Evolutionary conservation across 2,888 invertebrate species (phyloP), one percentile per base, ranked within the genome.

Genomic region (Leptopilina myrica): DNA sequence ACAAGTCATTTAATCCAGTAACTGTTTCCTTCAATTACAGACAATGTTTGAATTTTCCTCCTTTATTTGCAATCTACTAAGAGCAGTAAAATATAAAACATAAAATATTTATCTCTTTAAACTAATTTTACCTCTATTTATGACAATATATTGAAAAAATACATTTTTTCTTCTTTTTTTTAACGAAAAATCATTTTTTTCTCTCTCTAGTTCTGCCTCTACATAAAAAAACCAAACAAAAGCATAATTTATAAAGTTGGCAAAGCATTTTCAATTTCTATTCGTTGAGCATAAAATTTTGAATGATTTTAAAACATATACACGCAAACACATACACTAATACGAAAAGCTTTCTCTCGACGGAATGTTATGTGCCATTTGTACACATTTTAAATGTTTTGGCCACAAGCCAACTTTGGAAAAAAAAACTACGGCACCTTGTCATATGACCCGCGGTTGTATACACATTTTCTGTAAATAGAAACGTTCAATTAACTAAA

Each of bases 401-500:
- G 78, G 78, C 78, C 11, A 11, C 12, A 26, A 9, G 78, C 78
- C 78, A 78, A 46, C 26, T 69, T 62, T 40, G 7, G 43, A 49
- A 49, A 49, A 49, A 49, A 49, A 43, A 76, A 46, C 64, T 64
- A 76, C 59, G 56, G 64, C 73, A 69, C 62, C 62, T 78, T 78
- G 78, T 78, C 78, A 73, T 62, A 56, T 56, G 43, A 77, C 67
- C 59, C 43, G 77, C 64, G 73, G 64, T 69, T 73, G 26, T 40
- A 26, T 73, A 62, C 62, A 67, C 59, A 78, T 78, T 78, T 49
- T 78, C 69, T 78, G 69, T 69, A 78, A 64, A 78, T 78, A 73
- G 49, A 78, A 62, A 33, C 78, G 69, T 69, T 69, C 69, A 69
- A 53, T 69, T 69, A 69, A 49, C 69, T 69, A 69, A 69, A 69